Conservation (phyloP, 37 sponge, comb jelly and placozoan genomes). For the Haliclona indistincta region DNA sequence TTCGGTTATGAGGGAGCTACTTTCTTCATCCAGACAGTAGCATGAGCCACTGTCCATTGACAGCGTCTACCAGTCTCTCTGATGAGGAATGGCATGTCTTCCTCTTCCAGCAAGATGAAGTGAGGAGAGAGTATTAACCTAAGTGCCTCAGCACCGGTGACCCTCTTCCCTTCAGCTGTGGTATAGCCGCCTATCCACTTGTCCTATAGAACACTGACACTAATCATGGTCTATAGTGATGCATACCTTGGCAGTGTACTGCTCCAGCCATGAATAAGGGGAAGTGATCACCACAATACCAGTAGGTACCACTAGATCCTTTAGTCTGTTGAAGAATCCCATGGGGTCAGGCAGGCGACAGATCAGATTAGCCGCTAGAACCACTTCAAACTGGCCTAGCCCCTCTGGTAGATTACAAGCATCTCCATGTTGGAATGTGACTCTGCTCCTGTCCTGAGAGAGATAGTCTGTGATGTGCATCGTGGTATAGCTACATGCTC, state of each 20-base stretch:
- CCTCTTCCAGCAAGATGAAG: slow-evolving; percentile 72
- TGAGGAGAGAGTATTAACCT: slow-evolving; percentile 47
- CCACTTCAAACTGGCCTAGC: slow-evolving; percentile 84
- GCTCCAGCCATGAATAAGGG: slow-evolving; percentile 83
- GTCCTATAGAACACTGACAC: slow-evolving; percentile 47
- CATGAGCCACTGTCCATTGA: slow-evolving; percentile 84
- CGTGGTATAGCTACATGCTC: slow-evolving; percentile 6
- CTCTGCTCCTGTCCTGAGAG: slow-evolving; percentile 66
- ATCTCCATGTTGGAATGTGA: slow-evolving; percentile 67
- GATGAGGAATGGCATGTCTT: slow-evolving; percentile 79
- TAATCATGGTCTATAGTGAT: neutral
- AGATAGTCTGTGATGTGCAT: neutral
- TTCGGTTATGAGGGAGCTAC: neutral
- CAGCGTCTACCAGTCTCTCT: slow-evolving; percentile 73
- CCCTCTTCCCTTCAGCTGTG: slow-evolving; percentile 19
- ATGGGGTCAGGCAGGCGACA: slow-evolving; percentile 78
- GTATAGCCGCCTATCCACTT: slow-evolving; percentile 82
- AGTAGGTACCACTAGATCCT: slow-evolving; percentile 64
- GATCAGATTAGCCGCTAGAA: slow-evolving; percentile 81
- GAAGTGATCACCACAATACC: slow-evolving; percentile 83
- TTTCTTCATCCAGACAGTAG: slow-evolving; percentile 83
- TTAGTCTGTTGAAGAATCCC: slow-evolving; percentile 60
- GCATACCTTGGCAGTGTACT: slow-evolving; percentile 79
- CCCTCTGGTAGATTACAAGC: slow-evolving; percentile 67
- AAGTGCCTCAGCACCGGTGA: slow-evolving; percentile 57